Conservation (phyloP, 1,140 invertebrate genomes). For the Himalopsyche phryganea region DNA sequence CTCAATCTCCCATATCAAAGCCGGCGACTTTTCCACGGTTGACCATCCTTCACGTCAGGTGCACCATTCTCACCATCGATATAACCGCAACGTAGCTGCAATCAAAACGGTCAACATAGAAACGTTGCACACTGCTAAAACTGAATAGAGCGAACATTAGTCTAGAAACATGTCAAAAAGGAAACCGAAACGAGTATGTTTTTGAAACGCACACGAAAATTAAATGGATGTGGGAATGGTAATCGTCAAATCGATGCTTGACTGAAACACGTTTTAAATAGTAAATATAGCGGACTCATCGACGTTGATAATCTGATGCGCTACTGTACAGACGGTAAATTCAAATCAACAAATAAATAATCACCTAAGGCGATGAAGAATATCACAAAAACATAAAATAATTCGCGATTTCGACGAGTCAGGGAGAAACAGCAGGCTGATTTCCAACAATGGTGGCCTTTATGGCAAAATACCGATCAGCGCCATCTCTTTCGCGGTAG, state of each 20-base stretch:
- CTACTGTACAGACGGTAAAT: conserved; percentile 4
- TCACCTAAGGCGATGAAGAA: conserved; percentile 13
- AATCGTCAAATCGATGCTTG: conserved; percentile 29
- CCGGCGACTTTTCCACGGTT: conserved; percentile 19
- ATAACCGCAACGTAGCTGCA: conserved; percentile 20
- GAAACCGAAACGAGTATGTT: conserved; percentile 14
- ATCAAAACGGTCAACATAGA: conserved; percentile 39
- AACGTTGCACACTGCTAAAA: conserved; percentile 3
- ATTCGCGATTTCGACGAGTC: conserved; percentile 21
- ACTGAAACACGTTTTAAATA: conserved; percentile 23
- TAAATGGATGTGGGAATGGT: conserved; percentile 27
- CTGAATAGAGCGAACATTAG: conserved; percentile 12
- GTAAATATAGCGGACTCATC: conserved; percentile 20
- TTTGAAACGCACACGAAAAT: conserved; percentile 29
- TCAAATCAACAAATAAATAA: conserved; percentile 12
- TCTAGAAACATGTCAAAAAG: conserved; percentile 8
- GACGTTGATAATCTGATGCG: not conserved
- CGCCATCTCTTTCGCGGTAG: conserved; percentile 24
- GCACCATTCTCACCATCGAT: conserved; percentile 17
- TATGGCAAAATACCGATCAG: conserved; percentile 18
- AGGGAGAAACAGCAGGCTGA: conserved; percentile 26
- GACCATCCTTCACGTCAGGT: conserved; percentile 24
- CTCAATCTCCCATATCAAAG: conserved; percentile 23
- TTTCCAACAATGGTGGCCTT: conserved; percentile 29
- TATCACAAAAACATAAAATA: conserved; percentile 20